Conservation (phyloP, 2,888 invertebrate species). For the Agrotis puta region DNA sequence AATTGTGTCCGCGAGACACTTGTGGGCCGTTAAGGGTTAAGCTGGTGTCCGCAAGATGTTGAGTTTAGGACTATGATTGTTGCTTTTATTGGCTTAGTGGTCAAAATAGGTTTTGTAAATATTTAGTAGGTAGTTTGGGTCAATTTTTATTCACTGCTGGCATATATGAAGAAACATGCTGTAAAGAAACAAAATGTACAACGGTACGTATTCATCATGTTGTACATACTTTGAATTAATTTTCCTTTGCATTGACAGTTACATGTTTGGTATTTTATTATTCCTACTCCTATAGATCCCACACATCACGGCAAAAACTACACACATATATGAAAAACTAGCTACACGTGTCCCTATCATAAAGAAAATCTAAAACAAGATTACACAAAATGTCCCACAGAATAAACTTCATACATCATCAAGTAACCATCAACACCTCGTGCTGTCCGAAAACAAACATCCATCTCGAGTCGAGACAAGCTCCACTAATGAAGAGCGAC, state of each 20-base stretch:
- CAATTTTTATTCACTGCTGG: background rate
- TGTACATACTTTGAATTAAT: background rate
- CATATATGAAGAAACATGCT: background rate
- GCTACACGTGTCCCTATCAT: slow-evolving; percentile 47
- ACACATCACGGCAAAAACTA: slow-evolving; percentile 2
- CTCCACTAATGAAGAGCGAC: slow-evolving; percentile 89
- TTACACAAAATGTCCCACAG: slow-evolving; percentile 62
- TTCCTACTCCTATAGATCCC: background rate
- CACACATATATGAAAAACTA: slow-evolving; percentile 9
- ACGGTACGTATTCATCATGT: background rate
- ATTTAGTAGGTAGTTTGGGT: background rate
- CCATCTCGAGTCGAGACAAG: slow-evolving; percentile 89
- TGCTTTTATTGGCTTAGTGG: slow-evolving; percentile 1
- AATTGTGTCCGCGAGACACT: no score
- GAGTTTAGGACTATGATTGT: background rate
- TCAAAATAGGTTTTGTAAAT: background rate
- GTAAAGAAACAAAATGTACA: background rate
- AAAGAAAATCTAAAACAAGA: slow-evolving; percentile 43
- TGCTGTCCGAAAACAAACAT: slow-evolving; percentile 90
- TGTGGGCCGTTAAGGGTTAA: no score
- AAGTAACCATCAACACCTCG: slow-evolving; percentile 85
- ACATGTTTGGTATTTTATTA: background rate
- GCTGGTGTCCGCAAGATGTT: slow-evolving; percentile 2
- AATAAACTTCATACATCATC: slow-evolving; percentile 85
- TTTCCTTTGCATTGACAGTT: background rate